Evolutionary conservation across 2,797 vertebrate genomes (phyloP).

Genomic region (Enteromius fasciolatus): DNA sequence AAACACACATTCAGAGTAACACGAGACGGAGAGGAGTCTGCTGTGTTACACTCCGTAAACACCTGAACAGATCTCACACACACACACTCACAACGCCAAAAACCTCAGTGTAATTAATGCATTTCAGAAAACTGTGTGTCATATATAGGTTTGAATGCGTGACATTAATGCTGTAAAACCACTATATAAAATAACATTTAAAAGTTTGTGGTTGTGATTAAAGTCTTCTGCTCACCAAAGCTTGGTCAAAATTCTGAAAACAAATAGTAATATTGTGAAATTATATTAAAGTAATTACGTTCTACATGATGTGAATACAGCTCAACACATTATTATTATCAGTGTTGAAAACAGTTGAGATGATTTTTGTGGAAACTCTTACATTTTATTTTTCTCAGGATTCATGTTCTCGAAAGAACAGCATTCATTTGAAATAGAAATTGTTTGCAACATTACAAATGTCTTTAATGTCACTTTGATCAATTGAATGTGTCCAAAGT

Average conservation of each 20-base stretch:
- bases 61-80: slow-evolving; percentile 32
- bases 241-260: too few species aligned
- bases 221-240: too few species aligned
- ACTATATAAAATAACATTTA: neutral
- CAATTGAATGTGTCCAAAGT: neutral
- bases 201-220: too few species aligned
- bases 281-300: too few species aligned
- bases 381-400: too few species aligned
- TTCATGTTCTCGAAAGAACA: too few species aligned
- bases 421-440: neutral
- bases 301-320: too few species aligned
- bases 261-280: too few species aligned
- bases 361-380: too few species aligned
- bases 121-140: neutral
- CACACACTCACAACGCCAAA: neutral
- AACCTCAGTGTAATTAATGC: neutral
- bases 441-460: neutral
- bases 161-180: neutral
- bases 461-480: neutral
- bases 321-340: too few species aligned
- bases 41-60: neutral
- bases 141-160: neutral
- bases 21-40: neutral
- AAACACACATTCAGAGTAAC: neutral
- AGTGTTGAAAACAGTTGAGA: too few species aligned